Base-by-base conservation (phyloP, 2,888 invertebrate species). In the Nesidiocoris tenuis region DNA sequence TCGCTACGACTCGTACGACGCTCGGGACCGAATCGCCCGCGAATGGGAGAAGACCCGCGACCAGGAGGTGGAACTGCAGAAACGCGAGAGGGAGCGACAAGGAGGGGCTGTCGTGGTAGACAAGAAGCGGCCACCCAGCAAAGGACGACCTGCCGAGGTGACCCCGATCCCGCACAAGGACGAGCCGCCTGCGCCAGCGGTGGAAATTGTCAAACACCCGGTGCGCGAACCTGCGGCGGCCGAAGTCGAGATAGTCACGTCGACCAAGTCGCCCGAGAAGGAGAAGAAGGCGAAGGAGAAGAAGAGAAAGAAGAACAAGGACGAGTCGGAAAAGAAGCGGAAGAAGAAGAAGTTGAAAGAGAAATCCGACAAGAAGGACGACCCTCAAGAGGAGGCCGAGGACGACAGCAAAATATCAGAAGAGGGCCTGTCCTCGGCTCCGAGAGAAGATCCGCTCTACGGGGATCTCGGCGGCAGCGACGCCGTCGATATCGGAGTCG, bases 401-500 rank as follows among this genome's bases (percentile, higher is more conserved):
- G 80, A 79, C 77, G 81, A 82, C 78, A 80, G 63, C 39, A 72
- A 72, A 12, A 54, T 16, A 18, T 24, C 65, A 0, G 74, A 74
- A 65, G 65, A 74, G 16, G 56, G 39, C 3, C 3, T 39, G 39
- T n/a, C n/a, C n/a, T 18, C 18, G 19, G 64, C 21, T 22, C 64
- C 18, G 5, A 63, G 22, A 21, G 74, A 84, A 76, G 84, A 85
- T 65, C 84, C 83, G 39, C 81, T 83, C 1, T 84, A 84, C 63
- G 82, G 82, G 16, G 84, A 83, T n/a, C 83, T 84, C 19, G 81
- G 83, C 0, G 82, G 82, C 77, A 25, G 61, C 17, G 72, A 72
- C 9, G 61, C 61, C 2, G 84, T 88, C 57, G 88, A 88, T 81
- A 86, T 86, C 79, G 85, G 85, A 82, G 87, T 88, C 23, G 85